Evolutionary conservation across 1,140 invertebrate genomes (phyloP).

Genomic region (Penaeus indicus): DNA sequence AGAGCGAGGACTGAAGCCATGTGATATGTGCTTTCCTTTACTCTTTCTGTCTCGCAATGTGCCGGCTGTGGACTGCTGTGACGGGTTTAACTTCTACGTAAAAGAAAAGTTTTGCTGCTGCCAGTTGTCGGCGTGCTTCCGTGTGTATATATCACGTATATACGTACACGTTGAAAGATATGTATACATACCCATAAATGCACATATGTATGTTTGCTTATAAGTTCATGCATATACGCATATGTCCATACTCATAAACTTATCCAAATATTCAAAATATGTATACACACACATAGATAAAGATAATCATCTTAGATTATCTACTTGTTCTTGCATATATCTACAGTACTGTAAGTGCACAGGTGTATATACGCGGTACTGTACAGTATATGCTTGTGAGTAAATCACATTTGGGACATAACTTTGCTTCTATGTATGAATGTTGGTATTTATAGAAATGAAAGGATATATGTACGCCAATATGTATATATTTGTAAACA

Average conservation of each 20-base stretch:
- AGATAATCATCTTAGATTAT: not conserved
- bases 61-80: no score
- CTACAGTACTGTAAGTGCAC: not conserved
- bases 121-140: no score
- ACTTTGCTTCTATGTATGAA: not conserved
- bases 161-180: not conserved
- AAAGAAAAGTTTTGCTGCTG: no score
- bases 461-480: not conserved
- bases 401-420: not conserved
- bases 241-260: not conserved
- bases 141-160: no score
- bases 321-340: not conserved
- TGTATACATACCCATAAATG: constrained; percentile 1
- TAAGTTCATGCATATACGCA: not conserved
- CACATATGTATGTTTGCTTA: not conserved
- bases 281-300: not conserved
- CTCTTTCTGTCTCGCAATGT: no score
- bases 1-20: no score
- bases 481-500: not conserved
- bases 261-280: not conserved
- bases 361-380: not conserved
- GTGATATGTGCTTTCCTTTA: no score
- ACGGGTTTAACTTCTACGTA: no score
- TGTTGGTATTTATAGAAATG: constrained; percentile 1
- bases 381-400: not conserved